These are phyloP conservation scores for Tragelaphus eurycerus DNA, from an alignment of 2,797 vertebrate genomes.

Conservation along the genomic window DNA sequence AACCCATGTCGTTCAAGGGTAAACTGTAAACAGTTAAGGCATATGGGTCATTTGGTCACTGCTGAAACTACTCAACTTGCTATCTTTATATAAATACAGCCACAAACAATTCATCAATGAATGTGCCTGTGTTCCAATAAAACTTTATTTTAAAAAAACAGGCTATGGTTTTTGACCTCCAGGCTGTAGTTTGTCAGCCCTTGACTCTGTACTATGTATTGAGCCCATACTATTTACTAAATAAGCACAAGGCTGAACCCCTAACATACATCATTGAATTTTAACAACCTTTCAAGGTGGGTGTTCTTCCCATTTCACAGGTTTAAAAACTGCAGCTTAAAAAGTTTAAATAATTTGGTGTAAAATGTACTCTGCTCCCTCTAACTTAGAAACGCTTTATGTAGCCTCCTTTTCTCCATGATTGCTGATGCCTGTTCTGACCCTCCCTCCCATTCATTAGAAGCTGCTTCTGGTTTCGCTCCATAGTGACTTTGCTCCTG, in stretches of 20 bases:
- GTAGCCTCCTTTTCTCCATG: background rate
- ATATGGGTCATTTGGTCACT: background rate
- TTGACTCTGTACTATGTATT: background rate
- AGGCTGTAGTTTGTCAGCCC: background rate
- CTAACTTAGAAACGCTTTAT: background rate
- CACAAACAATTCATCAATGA: background rate
- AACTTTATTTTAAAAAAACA: constrained; percentile 55
- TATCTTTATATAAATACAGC: background rate
- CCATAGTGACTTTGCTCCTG: background rate
- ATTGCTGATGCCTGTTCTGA: background rate
- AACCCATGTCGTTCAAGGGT: background rate
- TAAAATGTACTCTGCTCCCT: background rate
- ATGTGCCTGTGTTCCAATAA: constrained; percentile 36
- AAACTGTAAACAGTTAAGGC: background rate
- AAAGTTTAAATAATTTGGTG: background rate
- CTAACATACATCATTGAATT: background rate
- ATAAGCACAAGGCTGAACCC: background rate
- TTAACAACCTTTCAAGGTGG: background rate
- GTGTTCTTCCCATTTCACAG: background rate
- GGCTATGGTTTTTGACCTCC: background rate
- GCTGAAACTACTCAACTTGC: background rate
- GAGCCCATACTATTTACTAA: background rate
- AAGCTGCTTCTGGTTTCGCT: background rate
- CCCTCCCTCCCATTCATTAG: background rate
- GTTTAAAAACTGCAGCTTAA: background rate